These are phyloP conservation scores for Brenthis hecate DNA, from an alignment of 2,888 invertebrate genomes.

Conservation along the genomic window DNA sequence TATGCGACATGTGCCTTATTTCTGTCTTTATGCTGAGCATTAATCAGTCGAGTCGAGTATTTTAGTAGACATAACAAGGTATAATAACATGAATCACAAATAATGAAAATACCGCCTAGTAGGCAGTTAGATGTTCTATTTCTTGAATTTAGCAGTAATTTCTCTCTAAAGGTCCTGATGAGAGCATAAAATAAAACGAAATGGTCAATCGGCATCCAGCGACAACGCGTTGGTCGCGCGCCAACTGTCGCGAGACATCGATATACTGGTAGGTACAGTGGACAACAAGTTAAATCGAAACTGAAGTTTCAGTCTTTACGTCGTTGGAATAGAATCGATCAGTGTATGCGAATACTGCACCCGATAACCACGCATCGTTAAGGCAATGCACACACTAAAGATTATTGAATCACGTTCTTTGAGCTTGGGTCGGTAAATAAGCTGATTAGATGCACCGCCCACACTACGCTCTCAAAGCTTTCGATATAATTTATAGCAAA, in stretches of 20 bases:
- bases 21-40: background rate
- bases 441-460: constrained; percentile 39
- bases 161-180: constrained; percentile 69
- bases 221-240: constrained; percentile 72
- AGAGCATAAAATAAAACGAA: constrained; percentile 76
- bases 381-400: constrained; percentile 32
- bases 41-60: background rate
- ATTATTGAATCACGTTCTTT: constrained; percentile 39
- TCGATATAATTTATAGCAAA: constrained; percentile 31
- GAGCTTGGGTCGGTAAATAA: constrained; percentile 37
- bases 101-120: constrained; percentile 28
- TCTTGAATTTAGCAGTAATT: constrained; percentile 52
- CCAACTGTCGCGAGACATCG: constrained; percentile 60
- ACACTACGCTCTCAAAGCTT: constrained; percentile 26
- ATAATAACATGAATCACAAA: constrained; percentile 23
- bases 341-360: constrained; percentile 3
- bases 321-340: constrained; percentile 26
- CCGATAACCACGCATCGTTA: constrained; percentile 38
- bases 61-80: constrained; percentile 8
- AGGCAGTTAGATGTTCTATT: constrained; percentile 42
- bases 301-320: constrained; percentile 22
- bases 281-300: constrained; percentile 16
- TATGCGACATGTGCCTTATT: background rate
- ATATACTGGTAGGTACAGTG: constrained; percentile 27
- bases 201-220: constrained; percentile 61